These are phyloP conservation scores for Drosophila bipectinata DNA, from an alignment of 1,140 invertebrate genomes.

Conservation along the genomic window DNA sequence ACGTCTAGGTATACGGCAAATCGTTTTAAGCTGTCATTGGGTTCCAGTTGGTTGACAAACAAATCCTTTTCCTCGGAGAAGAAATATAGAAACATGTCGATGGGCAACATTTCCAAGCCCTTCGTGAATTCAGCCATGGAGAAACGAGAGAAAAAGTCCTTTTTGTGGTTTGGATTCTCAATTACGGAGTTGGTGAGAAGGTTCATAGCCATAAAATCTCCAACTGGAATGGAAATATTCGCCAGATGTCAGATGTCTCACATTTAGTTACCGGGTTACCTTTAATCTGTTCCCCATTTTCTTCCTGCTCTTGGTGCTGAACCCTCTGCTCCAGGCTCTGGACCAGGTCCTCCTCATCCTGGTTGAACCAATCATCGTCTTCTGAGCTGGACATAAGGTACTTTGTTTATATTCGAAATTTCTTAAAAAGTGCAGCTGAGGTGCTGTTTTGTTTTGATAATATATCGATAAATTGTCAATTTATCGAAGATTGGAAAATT, in stretches of 20 bases:
- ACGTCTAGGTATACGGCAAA: constrained; percentile 74
- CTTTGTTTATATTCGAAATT: not conserved
- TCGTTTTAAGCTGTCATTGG: constrained; percentile 61
- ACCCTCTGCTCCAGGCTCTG: constrained; percentile 48
- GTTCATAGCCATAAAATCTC: constrained; percentile 7
- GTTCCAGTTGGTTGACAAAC: constrained; percentile 45
- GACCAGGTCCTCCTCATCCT: constrained; percentile 68
- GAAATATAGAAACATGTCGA: constrained; percentile 75
- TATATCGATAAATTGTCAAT: no score
- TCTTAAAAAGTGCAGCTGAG: not conserved
- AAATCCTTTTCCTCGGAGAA: constrained; percentile 71
- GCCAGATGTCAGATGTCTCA: not conserved
- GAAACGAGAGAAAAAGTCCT: constrained; percentile 24
- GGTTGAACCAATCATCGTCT: constrained; percentile 78
- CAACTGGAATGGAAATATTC: constrained; percentile 5
- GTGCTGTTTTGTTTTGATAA: no score
- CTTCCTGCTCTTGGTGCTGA: constrained; percentile 23
- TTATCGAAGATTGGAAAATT: no score
- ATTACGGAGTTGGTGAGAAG: constrained; percentile 5
- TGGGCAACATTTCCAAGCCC: constrained; percentile 35
- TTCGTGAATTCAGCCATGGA: constrained; percentile 42
- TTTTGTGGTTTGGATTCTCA: not conserved
- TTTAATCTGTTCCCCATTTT: constrained; percentile 39
- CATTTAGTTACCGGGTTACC: constrained; percentile 6
- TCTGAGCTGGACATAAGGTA: constrained; percentile 57